phyloP scores from a whole-genome alignment of 1,140 invertebrate genomes.

The Drosophila littoralis region DNA sequence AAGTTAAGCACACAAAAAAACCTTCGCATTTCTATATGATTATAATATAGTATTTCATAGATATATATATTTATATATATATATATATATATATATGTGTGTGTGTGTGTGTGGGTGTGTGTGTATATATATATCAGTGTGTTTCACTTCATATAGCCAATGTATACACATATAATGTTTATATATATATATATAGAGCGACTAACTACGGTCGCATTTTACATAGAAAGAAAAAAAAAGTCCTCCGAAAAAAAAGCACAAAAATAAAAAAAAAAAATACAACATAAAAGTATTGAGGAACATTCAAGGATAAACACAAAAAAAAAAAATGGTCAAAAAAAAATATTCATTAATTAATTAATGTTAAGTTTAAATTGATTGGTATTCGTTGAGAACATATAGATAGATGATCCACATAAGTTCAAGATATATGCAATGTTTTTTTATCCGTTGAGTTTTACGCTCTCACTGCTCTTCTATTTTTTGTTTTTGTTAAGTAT shows the following conservation, averaged over 20 bases:
- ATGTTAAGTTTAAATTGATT: constrained; percentile 21
- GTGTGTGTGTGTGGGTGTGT: constrained; percentile 27
- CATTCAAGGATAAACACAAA: constrained; percentile 49
- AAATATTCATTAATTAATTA: constrained; percentile 25
- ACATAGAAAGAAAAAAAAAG: constrained; percentile 67
- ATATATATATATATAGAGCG: constrained; percentile 22
- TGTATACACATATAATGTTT: constrained; percentile 40
- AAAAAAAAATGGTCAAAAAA: constrained; percentile 49
- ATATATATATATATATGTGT: constrained; percentile 44
- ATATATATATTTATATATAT: constrained; percentile 39
- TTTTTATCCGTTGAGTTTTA: constrained; percentile 28
- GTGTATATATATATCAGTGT: constrained; percentile 17
- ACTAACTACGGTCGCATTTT: constrained; percentile 23
- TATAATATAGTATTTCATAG: constrained; percentile 22
- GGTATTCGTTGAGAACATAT: constrained; percentile 46
- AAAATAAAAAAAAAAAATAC: constrained; percentile 59
- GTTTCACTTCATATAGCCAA: constrained; percentile 43
- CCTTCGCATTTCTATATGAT: constrained; percentile 37
- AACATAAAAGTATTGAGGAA: constrained; percentile 71
- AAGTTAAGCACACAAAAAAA: constrained; percentile 64
- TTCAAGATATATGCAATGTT: constrained; percentile 3
- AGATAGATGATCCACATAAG: constrained; percentile 25
- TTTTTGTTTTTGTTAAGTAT: constrained; percentile 1
- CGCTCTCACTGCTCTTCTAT: neutral
- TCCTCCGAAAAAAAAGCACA: constrained; percentile 65